Base-by-base conservation (phyloP, 2,113 vertebrate species). In the Syngnathus typhle region DNA sequence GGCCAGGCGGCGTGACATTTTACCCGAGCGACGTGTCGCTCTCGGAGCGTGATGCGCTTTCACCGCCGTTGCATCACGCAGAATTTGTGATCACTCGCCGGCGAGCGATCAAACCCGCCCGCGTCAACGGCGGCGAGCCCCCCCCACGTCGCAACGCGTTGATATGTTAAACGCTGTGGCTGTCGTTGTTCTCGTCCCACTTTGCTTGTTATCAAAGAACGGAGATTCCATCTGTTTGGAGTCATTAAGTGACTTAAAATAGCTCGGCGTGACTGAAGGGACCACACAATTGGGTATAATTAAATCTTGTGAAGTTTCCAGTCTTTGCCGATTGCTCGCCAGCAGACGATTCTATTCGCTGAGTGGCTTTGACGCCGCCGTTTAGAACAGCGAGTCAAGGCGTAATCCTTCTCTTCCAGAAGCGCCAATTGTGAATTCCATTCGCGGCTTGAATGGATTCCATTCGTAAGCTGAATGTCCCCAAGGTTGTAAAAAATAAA, bases 251-350 rank as follows among this genome's bases (percentile, higher is more conserved):
- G 82, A 78, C 55, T 21, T 65, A 67, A 79, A 80, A 69, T 12
- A 10, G 65, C 73, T 80, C 67, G 44, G 72, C 49, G 68, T 80
- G 84, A 85, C 78, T 77, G 82, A 85, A 79, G 78, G 75, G 74
- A 73, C 78, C 81, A 72, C 78, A 67, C 79, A 85, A 84, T 86
- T 86, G 82, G 72, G 47, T 39, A 1, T 85, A 80, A 88, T 89
- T 84, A 85, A 82, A 82, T 78, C 75, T 74, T 62, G 54, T 63
- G 68, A 82, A 85, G 80, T 76, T 64, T 38, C 32, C 60, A 70
- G 70, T 76, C 72, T 87, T 86, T 85, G 76, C 79, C 79, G 74
- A 46, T 87, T 77, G 68, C 82, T 83, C 71, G 65, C 43, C 80
- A 70, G 51, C 64, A 82, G 43, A 83, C 64, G 69, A 79, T 71